Conservation (phyloP, 2,888 invertebrate species). For the Trichopria drosophilae region DNA sequence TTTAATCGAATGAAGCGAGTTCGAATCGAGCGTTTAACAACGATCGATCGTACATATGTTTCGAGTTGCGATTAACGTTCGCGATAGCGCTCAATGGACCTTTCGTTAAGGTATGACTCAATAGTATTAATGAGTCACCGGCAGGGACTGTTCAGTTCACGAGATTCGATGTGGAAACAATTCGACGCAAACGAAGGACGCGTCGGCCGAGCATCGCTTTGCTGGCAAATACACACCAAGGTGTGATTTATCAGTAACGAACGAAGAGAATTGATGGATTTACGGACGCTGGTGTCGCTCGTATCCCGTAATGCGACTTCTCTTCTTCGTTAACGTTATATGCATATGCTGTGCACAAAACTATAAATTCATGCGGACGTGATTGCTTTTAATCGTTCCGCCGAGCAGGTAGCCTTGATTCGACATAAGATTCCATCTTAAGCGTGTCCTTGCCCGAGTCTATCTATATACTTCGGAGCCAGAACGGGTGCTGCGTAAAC, state of each 20-base stretch:
- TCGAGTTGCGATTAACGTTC: constrained; percentile 10
- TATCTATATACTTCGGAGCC: neutral
- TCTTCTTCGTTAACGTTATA: too few species aligned
- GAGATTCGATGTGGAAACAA: too few species aligned
- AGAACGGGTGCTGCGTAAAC: constrained; percentile 3
- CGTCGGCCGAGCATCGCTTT: too few species aligned
- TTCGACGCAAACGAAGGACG: too few species aligned
- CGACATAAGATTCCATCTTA: constrained; percentile 19
- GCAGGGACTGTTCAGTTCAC: too few species aligned
- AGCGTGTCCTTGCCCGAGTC: constrained; percentile 23
- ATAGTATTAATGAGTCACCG: constrained; percentile 11
- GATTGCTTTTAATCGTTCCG: constrained; percentile 28
- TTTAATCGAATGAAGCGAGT: constrained; percentile 13
- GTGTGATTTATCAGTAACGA: too few species aligned
- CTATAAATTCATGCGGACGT: constrained; percentile 16
- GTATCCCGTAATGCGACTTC: too few species aligned
- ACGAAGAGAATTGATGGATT: too few species aligned
- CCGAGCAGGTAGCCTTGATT: constrained; percentile 5
- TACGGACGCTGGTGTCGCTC: too few species aligned
- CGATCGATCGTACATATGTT: neutral
- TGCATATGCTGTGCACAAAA: too few species aligned
- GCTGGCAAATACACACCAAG: too few species aligned
- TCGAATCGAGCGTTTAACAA: too few species aligned
- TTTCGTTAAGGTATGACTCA: constrained; percentile 12
- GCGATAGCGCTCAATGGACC: constrained; percentile 2